Evolutionary conservation across 2,113 vertebrate species (phyloP), one percentile per base, ranked within the genome.

Genomic region (Centropus unirufus): DNA sequence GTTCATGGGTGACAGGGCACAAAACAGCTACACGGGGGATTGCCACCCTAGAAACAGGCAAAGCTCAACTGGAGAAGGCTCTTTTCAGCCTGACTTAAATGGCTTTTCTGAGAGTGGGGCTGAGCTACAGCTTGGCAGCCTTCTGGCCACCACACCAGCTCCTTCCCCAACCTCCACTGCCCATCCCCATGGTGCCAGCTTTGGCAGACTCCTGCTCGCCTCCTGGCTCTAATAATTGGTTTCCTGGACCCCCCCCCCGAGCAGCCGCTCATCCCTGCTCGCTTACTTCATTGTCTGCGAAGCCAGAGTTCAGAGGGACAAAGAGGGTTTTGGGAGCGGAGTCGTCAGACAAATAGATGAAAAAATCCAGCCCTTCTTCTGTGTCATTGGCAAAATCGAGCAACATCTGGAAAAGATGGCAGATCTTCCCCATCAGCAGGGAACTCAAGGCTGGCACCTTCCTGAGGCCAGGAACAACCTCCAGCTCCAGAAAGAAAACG

Each of bases 301-400:
- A 99, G 81, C 99, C 99, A 24, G 97, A 96, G 4, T 99, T 98
- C 77, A 98, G 97, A 32, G 99, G 99, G 40, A 99, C 98, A 54
- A 99, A 99, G 62, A 99, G 96, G 0, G 99, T 99, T 94, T 98
- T 98, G 42, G 98, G 98, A 54, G 98, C 93, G 3, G 96, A 98
- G 70, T 95, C 98, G n/a, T 98, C 97, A 5, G 98, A 97, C 36
- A 99, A 97, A 89, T 98, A 98, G 24, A 97, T 94, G 49, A 99
- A 82, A 15, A 99, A 98, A 29, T 98, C 94, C 24, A 95, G 74
- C 17, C 99, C 99, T 29, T 97, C 97, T 8, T 95, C 83, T 16
- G 98, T 98, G 6, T 96, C 86, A 30, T 98, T 97, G 51, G 99
- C 98, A 34, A 99, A 99, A 92, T 96, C 96, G 36, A 99, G 88